Conservation (phyloP, 2,888 invertebrate genomes). For the Tachina fera region DNA sequence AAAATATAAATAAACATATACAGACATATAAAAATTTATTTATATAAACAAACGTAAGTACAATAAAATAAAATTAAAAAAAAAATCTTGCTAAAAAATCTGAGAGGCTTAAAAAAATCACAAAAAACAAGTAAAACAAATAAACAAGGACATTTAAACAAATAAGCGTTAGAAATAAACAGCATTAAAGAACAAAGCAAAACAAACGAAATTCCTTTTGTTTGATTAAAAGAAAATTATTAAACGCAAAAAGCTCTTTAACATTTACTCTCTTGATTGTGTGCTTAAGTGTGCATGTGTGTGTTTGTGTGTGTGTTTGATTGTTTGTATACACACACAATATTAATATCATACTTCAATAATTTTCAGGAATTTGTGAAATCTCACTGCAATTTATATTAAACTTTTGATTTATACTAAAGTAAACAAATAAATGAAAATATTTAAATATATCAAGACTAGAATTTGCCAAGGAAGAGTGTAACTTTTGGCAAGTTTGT, state of each 20-base stretch:
- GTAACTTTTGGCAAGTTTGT: not conserved
- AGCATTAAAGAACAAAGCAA: conserved; percentile 32
- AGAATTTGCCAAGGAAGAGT: not conserved
- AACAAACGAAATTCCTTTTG: conserved; percentile 34
- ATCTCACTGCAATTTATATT: not conserved
- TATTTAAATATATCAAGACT: not conserved
- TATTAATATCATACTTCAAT: conserved; percentile 58
- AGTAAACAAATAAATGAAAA: not conserved
- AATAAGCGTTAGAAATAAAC: conserved; percentile 50
- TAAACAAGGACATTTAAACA: conserved; percentile 59
- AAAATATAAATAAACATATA: not conserved
- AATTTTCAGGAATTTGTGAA: conserved; percentile 39
- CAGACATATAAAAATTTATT: too few species aligned
- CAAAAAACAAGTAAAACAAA: conserved; percentile 42
- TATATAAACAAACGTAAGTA: conserved; percentile 13
- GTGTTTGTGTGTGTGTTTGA: not conserved
- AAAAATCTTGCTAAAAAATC: conserved; percentile 28
- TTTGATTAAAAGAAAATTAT: not conserved
- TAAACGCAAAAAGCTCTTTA: not conserved
- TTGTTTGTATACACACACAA: conserved; percentile 4
- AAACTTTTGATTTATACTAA: too few species aligned
- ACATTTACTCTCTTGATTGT: not conserved
- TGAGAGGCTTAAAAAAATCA: conserved; percentile 53
- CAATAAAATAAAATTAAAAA: conserved; percentile 7
- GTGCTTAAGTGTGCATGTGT: not conserved